A percentile compares a stretch with the other conserved stretches of the same genome.
Conservation (phyloP, 2,113 vertebrate species). For the Salvelinus fontinalis region DNA sequence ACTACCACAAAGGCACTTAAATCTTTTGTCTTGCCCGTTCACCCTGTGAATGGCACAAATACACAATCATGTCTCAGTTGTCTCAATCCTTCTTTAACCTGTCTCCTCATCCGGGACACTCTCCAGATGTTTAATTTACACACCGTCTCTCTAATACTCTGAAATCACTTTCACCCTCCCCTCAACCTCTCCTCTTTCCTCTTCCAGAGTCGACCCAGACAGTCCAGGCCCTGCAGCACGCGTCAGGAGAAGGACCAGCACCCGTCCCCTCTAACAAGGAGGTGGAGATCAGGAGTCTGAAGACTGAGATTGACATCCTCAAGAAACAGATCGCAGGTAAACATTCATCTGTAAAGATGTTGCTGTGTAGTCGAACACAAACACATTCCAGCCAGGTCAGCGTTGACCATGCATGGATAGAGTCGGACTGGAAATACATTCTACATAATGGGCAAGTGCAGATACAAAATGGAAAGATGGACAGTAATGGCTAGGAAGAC, state of each 20-base stretch:
- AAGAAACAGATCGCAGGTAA: conserved; percentile 92
- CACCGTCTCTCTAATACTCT: neutral
- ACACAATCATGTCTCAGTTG: too few relatives aligned
- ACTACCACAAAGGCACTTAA: too few relatives aligned
- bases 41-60: too few relatives aligned
- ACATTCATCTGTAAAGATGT: neutral
- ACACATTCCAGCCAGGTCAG: neutral
- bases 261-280: conserved; percentile 80
- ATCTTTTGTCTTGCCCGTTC: too few relatives aligned
- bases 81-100: too few relatives aligned
- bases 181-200: neutral
- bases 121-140: too few relatives aligned
- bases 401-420: too few relatives aligned
- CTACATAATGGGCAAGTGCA: too few relatives aligned
- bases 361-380: neutral
- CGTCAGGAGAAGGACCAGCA: conserved; percentile 77
- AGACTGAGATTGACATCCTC: conserved; percentile 92
- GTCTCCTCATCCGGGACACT: too few relatives aligned
- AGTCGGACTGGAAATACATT: too few relatives aligned
- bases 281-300: conserved; percentile 92
- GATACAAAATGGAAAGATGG: too few relatives aligned
- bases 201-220: conserved; percentile 90
- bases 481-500: too few relatives aligned
- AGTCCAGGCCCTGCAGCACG: conserved; percentile 90
- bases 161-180: neutral